Base-by-base conservation (phyloP, 2,797 vertebrate genomes). In the Ficedula albicollis region DNA sequence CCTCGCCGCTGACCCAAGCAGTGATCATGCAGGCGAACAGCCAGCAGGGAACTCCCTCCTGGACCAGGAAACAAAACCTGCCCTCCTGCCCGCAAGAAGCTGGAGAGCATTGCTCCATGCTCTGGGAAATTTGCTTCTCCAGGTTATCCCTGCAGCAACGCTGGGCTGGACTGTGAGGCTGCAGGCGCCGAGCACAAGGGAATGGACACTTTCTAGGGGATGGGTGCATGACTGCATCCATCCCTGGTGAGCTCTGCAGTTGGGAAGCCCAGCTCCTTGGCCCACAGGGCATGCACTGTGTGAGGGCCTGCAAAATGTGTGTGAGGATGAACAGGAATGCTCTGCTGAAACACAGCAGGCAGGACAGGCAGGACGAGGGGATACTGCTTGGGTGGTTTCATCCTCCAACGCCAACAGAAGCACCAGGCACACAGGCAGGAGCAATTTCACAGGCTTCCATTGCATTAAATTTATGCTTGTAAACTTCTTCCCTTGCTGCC, bases 21-120 rank as follows among this genome's bases (percentile, higher is more conserved):
- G 43, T 55, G 94, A 29, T 95, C 90, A 56, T 7, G 23, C 78
- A 91, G 70, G 91, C 2, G 0, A 95, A 95, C 94, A 94, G 77
- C 75, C 75, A 92, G 38, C 1, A 0, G 93, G 95, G 72, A 96
- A 96, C 95, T 96, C 96, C 97, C 96, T 81, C 44, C 34, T 10
- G 12, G 58, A 95, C 48, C 74, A 92, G 95, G 96, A 96, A 97
- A 49, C 77, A 93, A 91, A 92, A 68, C 43, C 41, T 66, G 75
- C 41, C 29, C 60, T 88, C 69, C 73, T 74, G 21, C 75, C 85
- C 52, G 44, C 1, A 0, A 43, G 36, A 67, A 76, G 32, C 36
- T 4, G 3, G 12, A 4, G 3, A 54, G 58, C 34, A 68, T 46
- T 30, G 0, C 69, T 81, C 77, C 32, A 4, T 23, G n/a, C 26